Percentiles rank a stretch among this genome's conserved stretches.
Evolutionary conservation across 2,888 invertebrate species (phyloP).

Genomic region (Boloria euphrosyne): DNA sequence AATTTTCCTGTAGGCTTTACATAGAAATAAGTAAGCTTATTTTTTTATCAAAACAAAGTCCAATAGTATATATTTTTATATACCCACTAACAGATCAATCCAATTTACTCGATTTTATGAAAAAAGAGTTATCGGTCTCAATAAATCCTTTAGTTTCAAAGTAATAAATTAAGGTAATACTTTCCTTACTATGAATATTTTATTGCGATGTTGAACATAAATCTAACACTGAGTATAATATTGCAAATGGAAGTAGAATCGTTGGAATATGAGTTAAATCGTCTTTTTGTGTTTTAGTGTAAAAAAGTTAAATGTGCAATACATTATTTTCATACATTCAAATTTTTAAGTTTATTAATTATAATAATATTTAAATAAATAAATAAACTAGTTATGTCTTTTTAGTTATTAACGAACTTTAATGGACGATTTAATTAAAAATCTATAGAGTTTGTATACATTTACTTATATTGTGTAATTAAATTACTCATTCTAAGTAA

Average conservation of each 20-base stretch:
- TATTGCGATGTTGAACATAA: conserved; percentile 18
- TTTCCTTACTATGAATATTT: conserved; percentile 22
- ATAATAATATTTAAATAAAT: neutral
- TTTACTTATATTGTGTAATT: too few species aligned
- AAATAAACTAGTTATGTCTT: neutral
- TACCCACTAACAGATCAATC: too few species aligned
- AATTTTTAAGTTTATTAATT: too few species aligned
- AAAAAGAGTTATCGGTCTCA: neutral
- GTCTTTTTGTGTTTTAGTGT: conserved; percentile 9
- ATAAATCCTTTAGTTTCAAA: conserved; percentile 18
- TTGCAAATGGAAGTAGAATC: conserved; percentile 17
- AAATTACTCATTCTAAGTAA: too few species aligned
- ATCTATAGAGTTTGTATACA: too few species aligned
- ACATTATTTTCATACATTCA: neutral
- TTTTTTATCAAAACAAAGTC: too few species aligned
- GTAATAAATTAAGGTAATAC: conserved; percentile 19
- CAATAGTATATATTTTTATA: too few species aligned
- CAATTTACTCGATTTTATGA: too few species aligned
- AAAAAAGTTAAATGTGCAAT: neutral
- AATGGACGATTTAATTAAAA: too few species aligned
- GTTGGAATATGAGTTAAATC: conserved; percentile 13
- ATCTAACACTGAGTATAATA: conserved; percentile 10
- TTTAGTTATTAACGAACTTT: too few species aligned
- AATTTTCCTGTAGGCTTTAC: too few species aligned
- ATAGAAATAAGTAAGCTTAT: too few species aligned